phyloP scores from a whole-genome alignment of 2,797 vertebrate species.

The Phalloptychus januarius region DNA sequence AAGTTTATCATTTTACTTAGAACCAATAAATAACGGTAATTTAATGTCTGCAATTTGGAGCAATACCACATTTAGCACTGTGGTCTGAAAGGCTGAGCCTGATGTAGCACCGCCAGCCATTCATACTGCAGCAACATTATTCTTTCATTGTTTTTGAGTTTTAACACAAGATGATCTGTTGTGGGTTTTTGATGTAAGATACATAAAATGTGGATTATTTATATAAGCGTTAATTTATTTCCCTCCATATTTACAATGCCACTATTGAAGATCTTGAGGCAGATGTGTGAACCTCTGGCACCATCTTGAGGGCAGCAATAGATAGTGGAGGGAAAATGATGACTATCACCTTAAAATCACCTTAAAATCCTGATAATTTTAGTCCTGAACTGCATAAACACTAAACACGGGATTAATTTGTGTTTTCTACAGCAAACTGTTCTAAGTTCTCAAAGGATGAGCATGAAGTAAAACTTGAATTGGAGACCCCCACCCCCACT shows the following conservation, averaged over 20 bases:
- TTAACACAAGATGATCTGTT: neutral
- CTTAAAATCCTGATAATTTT: neutral
- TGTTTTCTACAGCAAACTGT: neutral
- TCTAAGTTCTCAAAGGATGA: neutral
- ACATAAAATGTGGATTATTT: neutral
- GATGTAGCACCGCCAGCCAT: neutral
- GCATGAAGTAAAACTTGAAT: neutral
- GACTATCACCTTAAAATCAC: neutral
- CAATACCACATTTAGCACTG: neutral
- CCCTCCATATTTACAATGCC: neutral
- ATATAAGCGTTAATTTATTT: neutral
- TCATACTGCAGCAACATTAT: neutral
- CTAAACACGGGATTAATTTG: neutral
- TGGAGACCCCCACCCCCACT: neutral
- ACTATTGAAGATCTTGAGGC: neutral
- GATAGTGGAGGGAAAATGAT: slow-evolving; percentile 6
- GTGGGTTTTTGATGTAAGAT: neutral
- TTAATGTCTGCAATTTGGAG: neutral
- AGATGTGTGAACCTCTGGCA: slow-evolving; percentile 23
- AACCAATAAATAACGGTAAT: neutral
- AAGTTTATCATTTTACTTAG: neutral
- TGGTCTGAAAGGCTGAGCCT: neutral
- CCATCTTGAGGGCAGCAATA: slow-evolving; percentile 53
- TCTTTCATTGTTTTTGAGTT: neutral
- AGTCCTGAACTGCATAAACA: neutral